phyloP scores from a whole-genome alignment of 2,888 invertebrate species.

The Neoaliturus tenellus region DNA sequence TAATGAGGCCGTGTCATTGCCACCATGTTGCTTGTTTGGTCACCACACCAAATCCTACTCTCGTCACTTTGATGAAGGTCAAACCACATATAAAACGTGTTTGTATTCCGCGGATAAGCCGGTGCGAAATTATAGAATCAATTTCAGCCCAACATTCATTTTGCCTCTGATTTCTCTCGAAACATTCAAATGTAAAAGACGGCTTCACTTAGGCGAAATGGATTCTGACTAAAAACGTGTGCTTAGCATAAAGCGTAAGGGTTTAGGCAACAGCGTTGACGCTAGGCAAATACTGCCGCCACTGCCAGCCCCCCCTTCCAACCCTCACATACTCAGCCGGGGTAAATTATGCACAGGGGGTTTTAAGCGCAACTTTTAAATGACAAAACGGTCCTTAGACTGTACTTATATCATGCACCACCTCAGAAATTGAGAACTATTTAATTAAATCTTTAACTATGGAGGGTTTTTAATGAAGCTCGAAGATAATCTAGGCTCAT shows the following conservation, averaged over 20 bases:
- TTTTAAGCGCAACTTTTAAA: constrained; percentile 41
- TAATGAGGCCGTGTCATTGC: too few species aligned
- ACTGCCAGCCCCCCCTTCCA: neutral
- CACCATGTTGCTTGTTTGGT: too few species aligned
- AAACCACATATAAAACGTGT: too few species aligned
- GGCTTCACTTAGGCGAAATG: constrained; percentile 35
- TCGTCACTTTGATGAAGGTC: too few species aligned
- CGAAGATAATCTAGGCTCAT: too few species aligned
- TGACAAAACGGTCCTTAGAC: constrained; percentile 42
- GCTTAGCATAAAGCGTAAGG: constrained; percentile 10
- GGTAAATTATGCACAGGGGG: constrained; percentile 22
- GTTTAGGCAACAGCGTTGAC: constrained; percentile 32
- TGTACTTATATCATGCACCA: neutral
- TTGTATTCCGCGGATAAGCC: too few species aligned
- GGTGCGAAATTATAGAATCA: neutral
- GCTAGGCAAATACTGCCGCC: constrained; percentile 30
- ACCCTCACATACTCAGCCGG: neutral
- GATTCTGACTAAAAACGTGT: constrained; percentile 41
- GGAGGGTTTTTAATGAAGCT: too few species aligned
- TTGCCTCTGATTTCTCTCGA: neutral
- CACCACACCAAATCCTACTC: too few species aligned
- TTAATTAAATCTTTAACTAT: too few species aligned
- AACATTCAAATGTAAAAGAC: constrained; percentile 35
- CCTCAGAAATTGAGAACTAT: too few species aligned
- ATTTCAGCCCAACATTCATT: constrained; percentile 12